Conservation (phyloP, 1,140 invertebrate species). For the Schlechtendalia chinensis region DNA sequence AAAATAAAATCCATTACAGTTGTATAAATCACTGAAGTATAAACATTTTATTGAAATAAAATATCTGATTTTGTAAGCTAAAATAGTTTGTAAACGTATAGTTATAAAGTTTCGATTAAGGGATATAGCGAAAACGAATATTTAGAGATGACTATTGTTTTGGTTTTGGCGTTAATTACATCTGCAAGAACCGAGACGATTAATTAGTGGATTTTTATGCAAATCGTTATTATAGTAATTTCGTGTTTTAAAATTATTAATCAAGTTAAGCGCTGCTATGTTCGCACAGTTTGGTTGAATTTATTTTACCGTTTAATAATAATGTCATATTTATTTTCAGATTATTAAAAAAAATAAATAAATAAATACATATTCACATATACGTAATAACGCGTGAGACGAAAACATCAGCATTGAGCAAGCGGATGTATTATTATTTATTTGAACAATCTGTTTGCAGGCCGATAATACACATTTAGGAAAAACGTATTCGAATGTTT, state of each 20-base stretch:
- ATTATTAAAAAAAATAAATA: neutral
- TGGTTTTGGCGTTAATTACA: neutral
- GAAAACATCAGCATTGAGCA: neutral
- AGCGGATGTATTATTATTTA: neutral
- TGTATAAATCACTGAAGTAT: conserved; percentile 7
- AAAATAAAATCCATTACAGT: too few relatives aligned
- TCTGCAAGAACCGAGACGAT: neutral
- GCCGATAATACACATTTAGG: neutral
- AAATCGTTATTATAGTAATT: conserved; percentile 9
- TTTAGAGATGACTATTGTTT: neutral
- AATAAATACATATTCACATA: too few relatives aligned
- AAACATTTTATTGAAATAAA: neutral
- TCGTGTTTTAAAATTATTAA: conserved; percentile 2
- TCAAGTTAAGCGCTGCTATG: neutral
- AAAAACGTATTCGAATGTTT: conserved; percentile 10
- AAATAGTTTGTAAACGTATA: neutral
- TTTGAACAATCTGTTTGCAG: neutral
- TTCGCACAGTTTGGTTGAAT: neutral
- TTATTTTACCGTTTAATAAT: neutral
- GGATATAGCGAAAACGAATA: neutral
- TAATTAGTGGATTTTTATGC: neutral
- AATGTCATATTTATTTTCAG: neutral
- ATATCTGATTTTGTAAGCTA: neutral
- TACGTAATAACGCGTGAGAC: too few relatives aligned
- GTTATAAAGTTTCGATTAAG: neutral